phyloP scores from a whole-genome alignment of 2,797 vertebrate genomes.

The Telmatherina bonti region DNA sequence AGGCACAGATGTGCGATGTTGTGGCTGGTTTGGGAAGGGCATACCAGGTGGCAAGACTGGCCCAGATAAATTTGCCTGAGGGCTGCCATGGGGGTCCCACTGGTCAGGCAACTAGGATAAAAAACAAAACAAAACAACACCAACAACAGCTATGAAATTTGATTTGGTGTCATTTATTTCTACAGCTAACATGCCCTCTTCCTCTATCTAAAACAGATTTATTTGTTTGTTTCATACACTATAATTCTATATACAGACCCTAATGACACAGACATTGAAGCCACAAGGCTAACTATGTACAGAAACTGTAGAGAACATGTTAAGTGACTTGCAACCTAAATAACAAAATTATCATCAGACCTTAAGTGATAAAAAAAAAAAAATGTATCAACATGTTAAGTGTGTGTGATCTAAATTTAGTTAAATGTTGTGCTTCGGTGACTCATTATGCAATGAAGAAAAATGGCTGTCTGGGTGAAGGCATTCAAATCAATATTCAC shows the following conservation, averaged over 20 bases:
- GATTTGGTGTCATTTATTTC: not conserved
- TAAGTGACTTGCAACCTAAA: not conserved
- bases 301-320: not conserved
- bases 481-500: constrained; percentile 36
- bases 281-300: not conserved
- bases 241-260: too few relatives aligned
- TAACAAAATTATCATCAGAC: not conserved
- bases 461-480: not conserved
- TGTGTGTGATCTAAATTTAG: constrained; percentile 9
- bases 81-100: constrained; percentile 97
- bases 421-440: constrained; percentile 17
- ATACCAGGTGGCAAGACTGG: constrained; percentile 88
- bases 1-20: constrained; percentile 94
- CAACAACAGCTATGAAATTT: constrained; percentile 15
- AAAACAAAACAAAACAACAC: too few relatives aligned
- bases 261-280: not conserved
- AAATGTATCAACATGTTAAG: constrained; percentile 1
- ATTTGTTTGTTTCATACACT: not conserved
- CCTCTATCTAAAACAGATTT: not conserved
- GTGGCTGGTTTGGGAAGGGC: constrained; percentile 88
- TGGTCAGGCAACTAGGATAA: constrained; percentile 87
- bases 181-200: not conserved
- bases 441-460: constrained; percentile 18
- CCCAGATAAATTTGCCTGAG: constrained; percentile 91
- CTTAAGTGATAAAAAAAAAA: not conserved